These are phyloP conservation scores for Zeus faber DNA, from an alignment of 2,113 vertebrate species.

Conservation along the genomic window DNA sequence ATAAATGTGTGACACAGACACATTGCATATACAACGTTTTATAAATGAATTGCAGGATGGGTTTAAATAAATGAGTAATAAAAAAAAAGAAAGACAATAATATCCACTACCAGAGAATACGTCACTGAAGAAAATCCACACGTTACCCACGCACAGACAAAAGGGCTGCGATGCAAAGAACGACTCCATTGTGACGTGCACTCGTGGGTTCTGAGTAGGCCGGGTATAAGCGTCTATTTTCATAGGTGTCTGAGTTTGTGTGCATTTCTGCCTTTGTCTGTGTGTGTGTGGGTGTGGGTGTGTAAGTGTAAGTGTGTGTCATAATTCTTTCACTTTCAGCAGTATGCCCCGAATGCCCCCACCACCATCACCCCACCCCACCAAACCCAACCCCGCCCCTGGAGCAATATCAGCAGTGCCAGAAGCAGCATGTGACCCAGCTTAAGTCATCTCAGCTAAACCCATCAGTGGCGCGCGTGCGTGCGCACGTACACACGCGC, in stretches of 20 bases:
- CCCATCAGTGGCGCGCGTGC: constrained; percentile 39
- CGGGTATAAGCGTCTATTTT: constrained; percentile 21
- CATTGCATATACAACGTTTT: too few species aligned
- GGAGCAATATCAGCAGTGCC: constrained; percentile 65
- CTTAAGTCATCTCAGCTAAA: constrained; percentile 68
- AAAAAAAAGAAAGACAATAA: too few species aligned
- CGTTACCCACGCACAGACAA: too few species aligned
- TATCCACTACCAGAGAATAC: too few species aligned
- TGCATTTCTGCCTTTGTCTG: constrained; percentile 4
- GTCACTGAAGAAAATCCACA: too few species aligned
- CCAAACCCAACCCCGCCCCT: constrained; percentile 40
- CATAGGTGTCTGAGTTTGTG: constrained; percentile 3
- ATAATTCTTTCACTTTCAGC: constrained; percentile 54
- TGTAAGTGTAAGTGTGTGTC: constrained; percentile 10
- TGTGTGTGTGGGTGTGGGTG: constrained; percentile 6
- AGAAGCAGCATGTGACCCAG: constrained; percentile 59
- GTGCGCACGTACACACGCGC: constrained; percentile 9
- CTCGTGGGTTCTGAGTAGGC: constrained; percentile 5
- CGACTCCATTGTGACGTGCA: constrained; percentile 23
- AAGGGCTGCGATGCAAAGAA: constrained; percentile 4
- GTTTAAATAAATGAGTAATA: too few species aligned
- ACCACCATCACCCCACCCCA: too few species aligned
- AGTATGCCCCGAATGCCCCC: constrained; percentile 28
- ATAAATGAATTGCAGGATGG: too few species aligned
- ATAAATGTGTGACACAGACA: too few species aligned